phyloP scores from a whole-genome alignment of 2,888 invertebrate species.

The Asteroscopus sphinx region DNA sequence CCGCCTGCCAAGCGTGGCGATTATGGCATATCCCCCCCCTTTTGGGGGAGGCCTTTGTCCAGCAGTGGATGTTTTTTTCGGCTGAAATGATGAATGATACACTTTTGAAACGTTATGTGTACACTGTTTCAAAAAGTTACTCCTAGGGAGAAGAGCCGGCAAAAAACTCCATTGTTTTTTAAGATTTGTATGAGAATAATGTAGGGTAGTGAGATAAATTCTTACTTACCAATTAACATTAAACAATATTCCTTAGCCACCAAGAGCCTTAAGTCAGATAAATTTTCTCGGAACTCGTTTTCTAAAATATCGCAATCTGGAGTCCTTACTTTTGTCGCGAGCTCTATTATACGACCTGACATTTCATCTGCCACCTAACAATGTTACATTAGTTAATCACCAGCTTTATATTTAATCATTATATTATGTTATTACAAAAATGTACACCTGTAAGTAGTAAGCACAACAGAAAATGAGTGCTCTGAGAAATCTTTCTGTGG shows the following conservation, averaged over 20 bases:
- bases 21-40: no score
- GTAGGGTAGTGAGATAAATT: no score
- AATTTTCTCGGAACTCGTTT: constrained; percentile 84
- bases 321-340: constrained; percentile 88
- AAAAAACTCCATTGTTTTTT: no score
- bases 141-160: no score
- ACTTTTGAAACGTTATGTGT: no score
- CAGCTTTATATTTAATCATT: neutral
- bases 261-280: constrained; percentile 89
- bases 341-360: constrained; percentile 84
- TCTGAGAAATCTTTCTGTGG: constrained; percentile 91
- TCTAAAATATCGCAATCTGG: constrained; percentile 85
- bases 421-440: no score
- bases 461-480: constrained; percentile 91
- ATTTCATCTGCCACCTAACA: constrained; percentile 89
- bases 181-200: no score
- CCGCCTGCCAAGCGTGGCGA: no score
- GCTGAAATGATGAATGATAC: no score
- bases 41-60: no score
- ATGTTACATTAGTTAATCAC: neutral
- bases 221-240: constrained; percentile 87
- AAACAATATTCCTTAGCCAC: constrained; percentile 91
- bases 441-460: constrained; percentile 89
- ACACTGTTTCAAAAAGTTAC: no score
- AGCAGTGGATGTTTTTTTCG: no score